Evolutionary conservation across 1,140 invertebrate species (phyloP).

Genomic region (Rhagoletis zephyria): DNA sequence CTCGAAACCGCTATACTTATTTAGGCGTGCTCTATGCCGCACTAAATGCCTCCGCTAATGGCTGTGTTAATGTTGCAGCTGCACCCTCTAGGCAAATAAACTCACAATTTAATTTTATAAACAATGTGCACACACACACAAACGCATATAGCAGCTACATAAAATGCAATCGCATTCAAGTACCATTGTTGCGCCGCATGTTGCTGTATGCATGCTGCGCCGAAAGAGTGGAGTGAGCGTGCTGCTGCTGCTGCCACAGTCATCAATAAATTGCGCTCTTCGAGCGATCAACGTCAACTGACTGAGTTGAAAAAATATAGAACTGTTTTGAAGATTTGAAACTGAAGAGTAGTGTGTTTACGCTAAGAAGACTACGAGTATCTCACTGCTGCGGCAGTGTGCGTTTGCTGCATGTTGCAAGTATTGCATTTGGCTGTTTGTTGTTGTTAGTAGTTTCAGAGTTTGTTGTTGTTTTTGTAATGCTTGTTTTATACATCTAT

Average conservation of each 20-base stretch:
- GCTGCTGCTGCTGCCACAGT: background rate
- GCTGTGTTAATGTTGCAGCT: background rate
- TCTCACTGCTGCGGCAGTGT: background rate
- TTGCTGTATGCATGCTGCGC: background rate
- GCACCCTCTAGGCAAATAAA: slow-evolving; percentile 32
- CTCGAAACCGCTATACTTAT: no score
- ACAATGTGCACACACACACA: background rate
- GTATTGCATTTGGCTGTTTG: background rate
- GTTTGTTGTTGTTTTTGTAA: slow-evolving; percentile 6
- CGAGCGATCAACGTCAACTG: background rate
- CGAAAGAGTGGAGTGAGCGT: no score
- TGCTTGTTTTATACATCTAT: background rate
- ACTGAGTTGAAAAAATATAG: background rate
- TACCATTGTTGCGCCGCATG: background rate
- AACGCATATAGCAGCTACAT: background rate
- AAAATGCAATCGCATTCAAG: background rate
- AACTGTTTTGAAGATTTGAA: background rate
- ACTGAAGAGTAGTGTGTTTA: background rate
- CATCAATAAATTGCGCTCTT: background rate
- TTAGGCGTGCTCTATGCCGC: background rate
- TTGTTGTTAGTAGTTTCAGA: background rate
- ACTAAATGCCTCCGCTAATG: background rate
- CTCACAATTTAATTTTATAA: slow-evolving; percentile 44
- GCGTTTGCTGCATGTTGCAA: background rate
- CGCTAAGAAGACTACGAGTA: background rate